Evolutionary conservation across 2,113 vertebrate genomes (phyloP).

Genomic region (Apodemus speciosus): DNA sequence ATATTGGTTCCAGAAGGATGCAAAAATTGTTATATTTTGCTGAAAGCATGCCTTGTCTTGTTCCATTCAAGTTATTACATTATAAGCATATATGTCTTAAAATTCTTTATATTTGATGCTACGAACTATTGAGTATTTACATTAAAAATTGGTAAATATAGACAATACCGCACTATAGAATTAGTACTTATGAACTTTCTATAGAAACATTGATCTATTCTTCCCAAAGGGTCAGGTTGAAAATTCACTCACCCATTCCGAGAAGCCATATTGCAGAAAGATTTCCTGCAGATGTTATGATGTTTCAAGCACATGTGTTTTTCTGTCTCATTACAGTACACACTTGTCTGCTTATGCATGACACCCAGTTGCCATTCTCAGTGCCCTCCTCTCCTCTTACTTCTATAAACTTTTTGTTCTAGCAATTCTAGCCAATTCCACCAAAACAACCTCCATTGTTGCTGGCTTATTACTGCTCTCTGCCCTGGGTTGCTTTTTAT

Average conservation of each 20-base stretch:
- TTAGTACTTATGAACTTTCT: conserved; percentile 34
- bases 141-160: conserved; percentile 20
- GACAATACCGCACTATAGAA: neutral
- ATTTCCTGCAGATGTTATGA: neutral
- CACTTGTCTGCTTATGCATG: neutral
- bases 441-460: neutral
- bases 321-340: neutral
- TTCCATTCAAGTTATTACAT: neutral
- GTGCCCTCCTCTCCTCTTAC: neutral
- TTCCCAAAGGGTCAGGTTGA: neutral
- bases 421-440: neutral
- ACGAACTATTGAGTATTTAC: neutral
- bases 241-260: neutral
- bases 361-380: neutral
- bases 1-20: conserved; percentile 29
- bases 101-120: conserved; percentile 30
- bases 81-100: neutral
- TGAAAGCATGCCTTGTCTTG: neutral
- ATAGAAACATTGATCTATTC: neutral
- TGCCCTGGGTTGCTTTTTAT: neutral
- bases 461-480: neutral
- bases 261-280: neutral
- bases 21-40: conserved; percentile 14
- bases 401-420: neutral
- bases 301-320: neutral